Conservation (phyloP, 1,140 invertebrate species). For the Marisa cornuarietis region DNA sequence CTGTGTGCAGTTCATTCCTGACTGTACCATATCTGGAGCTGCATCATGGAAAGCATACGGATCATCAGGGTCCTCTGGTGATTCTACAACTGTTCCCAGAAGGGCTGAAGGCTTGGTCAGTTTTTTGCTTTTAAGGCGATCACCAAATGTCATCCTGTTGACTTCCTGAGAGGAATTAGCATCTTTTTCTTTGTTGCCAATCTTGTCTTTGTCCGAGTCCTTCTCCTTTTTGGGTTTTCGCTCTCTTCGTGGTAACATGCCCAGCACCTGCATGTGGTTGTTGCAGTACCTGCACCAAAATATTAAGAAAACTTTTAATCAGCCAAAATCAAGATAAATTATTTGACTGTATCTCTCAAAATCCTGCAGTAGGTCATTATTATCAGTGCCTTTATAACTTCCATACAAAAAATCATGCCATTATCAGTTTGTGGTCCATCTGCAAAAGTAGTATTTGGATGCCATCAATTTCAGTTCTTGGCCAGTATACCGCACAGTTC, state of each 20-base stretch:
- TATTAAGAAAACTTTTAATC: slow-evolving; percentile 1
- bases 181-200: slow-evolving; percentile 1
- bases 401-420: no score
- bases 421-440: no score
- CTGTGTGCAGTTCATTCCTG: neutral
- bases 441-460: no score
- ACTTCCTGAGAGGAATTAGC: slow-evolving; percentile 5
- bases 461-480: no score
- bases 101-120: slow-evolving; percentile 34
- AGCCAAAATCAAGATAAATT: neutral
- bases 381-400: no score
- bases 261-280: slow-evolving; percentile 71
- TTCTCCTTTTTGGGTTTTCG: slow-evolving; percentile 69
- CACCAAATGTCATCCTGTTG: slow-evolving; percentile 37
- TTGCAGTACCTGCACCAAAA: slow-evolving; percentile 67
- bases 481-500: no score
- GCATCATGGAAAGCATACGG: slow-evolving; percentile 73
- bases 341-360: no score
- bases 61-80: slow-evolving; percentile 65
- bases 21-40: slow-evolving; percentile 52
- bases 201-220: slow-evolving; percentile 16
- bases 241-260: slow-evolving; percentile 69
- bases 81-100: slow-evolving; percentile 27
- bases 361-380: no score
- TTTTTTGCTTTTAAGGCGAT: slow-evolving; percentile 41